A percentile compares a stretch with the other conserved stretches of the same genome.
phyloP scores from a whole-genome alignment of 2,113 vertebrate species.

The Mirza zaza region DNA sequence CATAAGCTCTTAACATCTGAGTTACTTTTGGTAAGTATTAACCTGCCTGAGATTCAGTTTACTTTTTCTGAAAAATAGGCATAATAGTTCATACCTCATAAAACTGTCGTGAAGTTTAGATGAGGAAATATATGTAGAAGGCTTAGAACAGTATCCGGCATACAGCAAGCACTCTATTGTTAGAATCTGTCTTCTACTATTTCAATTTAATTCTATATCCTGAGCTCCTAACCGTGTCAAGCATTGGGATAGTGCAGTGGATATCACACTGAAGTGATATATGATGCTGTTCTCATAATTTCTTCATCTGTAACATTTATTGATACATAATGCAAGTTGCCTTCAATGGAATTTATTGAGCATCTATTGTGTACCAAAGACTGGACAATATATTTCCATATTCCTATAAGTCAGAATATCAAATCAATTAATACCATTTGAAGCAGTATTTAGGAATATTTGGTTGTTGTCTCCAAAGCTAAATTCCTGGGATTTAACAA shows the following conservation, averaged over 20 bases:
- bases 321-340: conserved; percentile 21
- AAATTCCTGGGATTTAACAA: conserved; percentile 29
- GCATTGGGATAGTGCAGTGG: neutral
- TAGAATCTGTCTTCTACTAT: neutral
- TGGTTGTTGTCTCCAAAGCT: conserved; percentile 38
- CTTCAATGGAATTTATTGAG: conserved; percentile 2
- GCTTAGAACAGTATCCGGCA: neutral
- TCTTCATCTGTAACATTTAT: conserved; percentile 36
- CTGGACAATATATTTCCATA: neutral
- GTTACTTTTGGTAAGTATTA: conserved; percentile 37
- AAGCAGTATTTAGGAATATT: conserved; percentile 31
- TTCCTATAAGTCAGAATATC: neutral
- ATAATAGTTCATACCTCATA: neutral
- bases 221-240: conserved; percentile 19
- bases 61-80: conserved; percentile 1
- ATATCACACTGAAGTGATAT: neutral
- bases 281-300: neutral
- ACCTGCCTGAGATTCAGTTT: conserved; percentile 24
- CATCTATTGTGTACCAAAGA: neutral
- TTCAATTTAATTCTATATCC: neutral
- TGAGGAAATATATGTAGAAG: neutral
- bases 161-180: neutral
- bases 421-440: conserved; percentile 10
- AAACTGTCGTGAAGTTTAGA: conserved; percentile 29
- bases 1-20: conserved; percentile 22